phyloP scores from a whole-genome alignment of 2,113 vertebrate species.

The Puntigrus tetrazona region DNA sequence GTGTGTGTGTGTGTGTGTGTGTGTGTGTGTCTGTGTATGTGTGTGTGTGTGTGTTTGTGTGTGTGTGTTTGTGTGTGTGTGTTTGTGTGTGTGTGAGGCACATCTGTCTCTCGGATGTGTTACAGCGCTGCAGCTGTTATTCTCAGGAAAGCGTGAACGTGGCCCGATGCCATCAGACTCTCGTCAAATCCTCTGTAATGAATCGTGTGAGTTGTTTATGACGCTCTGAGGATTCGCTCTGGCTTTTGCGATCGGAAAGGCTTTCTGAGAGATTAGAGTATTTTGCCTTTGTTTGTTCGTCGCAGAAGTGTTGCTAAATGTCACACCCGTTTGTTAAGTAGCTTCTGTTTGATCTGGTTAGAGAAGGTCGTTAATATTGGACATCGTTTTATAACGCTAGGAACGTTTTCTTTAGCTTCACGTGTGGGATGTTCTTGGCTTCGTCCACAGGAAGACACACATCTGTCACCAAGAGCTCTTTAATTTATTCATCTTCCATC shows the following conservation, averaged over 20 bases:
- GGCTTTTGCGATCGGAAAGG: not conserved
- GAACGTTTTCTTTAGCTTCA: too few relatives aligned
- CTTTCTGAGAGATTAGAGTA: not conserved
- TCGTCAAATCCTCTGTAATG: not conserved
- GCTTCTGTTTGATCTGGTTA: not conserved
- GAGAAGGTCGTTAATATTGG: not conserved
- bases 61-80: not conserved
- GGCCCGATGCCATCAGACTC: not conserved
- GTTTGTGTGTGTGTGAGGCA: not conserved
- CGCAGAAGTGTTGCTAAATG: not conserved
- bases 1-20: too few relatives aligned
- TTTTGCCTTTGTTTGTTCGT: not conserved
- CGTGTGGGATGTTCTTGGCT: not conserved
- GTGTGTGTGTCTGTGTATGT: too few relatives aligned
- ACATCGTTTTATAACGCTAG: not conserved
- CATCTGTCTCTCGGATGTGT: slow-evolving; percentile 18
- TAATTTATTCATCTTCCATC: not conserved
- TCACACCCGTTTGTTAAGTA: not conserved
- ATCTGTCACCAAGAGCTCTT: not conserved
- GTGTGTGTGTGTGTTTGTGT: not conserved
- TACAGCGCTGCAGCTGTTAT: slow-evolving; percentile 6
- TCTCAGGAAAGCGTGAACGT: not conserved
- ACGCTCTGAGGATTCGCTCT: not conserved
- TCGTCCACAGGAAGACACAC: not conserved
- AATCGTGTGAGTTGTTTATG: not conserved